A percentile compares a stretch with the other conserved stretches of the same genome.
phyloP scores from a whole-genome alignment of 2,888 invertebrate species.

The Lepidocyrtinus sp. region DNA sequence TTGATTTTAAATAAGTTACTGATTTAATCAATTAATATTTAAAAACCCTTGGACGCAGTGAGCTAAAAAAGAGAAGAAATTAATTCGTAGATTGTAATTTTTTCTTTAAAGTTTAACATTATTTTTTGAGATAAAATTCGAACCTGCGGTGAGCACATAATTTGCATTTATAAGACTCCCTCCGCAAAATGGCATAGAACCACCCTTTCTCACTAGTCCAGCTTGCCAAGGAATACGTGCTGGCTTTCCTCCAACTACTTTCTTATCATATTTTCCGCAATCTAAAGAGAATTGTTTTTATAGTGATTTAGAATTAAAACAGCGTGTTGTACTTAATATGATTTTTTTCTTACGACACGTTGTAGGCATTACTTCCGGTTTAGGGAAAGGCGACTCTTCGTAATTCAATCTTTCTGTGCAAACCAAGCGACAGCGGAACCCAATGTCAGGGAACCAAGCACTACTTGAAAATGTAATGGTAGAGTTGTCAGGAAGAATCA shows the following conservation, averaged over 20 bases:
- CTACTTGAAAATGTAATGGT: constrained; percentile 61
- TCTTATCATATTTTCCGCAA: constrained; percentile 59
- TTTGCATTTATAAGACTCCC: constrained; percentile 72
- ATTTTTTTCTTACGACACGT: constrained; percentile 33
- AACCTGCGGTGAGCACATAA: constrained; percentile 77
- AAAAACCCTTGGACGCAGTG: constrained; percentile 68
- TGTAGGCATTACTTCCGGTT: constrained; percentile 24
- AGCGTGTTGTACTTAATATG: neutral
- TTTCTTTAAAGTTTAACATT: no score
- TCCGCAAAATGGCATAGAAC: constrained; percentile 71
- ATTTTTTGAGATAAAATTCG: no score
- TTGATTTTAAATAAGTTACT: no score
- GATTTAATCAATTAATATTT: neutral
- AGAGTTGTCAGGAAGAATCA: constrained; percentile 29
- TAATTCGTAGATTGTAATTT: no score
- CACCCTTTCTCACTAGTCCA: constrained; percentile 63
- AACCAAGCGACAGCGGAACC: constrained; percentile 60
- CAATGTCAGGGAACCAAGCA: constrained; percentile 57
- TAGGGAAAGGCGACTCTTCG: constrained; percentile 16
- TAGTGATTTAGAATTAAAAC: neutral
- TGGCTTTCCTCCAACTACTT: constrained; percentile 61
- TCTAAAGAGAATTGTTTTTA: constrained; percentile 29
- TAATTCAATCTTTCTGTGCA: constrained; percentile 29
- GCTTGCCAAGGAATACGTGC: constrained; percentile 65
- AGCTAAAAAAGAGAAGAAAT: no score